phyloP scores from a whole-genome alignment of 2,797 vertebrate genomes.

The Hirundo rustica region DNA sequence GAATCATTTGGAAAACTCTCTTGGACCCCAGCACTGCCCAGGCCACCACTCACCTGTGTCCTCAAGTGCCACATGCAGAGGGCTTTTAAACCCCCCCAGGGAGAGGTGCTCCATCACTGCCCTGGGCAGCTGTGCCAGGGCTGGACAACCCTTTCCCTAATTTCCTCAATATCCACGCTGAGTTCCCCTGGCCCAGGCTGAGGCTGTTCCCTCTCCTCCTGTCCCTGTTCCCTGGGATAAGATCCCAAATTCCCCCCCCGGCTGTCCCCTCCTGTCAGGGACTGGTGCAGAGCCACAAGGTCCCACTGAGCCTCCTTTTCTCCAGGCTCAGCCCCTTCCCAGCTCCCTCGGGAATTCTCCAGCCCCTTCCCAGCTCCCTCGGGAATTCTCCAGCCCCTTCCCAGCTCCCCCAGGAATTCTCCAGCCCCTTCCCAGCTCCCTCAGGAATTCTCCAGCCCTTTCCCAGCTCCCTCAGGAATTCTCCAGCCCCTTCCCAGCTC shows the following conservation, averaged over 20 bases:
- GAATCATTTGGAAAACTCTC: background rate
- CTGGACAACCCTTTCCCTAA: background rate
- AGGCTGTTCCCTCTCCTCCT: background rate
- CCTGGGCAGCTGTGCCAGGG: background rate
- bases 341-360: background rate
- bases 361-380: background rate
- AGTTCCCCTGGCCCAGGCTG: background rate
- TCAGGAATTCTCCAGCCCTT: background rate
- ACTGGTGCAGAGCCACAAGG: background rate
- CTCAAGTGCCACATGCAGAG: background rate
- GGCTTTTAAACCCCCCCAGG: background rate
- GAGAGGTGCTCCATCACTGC: background rate
- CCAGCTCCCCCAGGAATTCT: background rate
- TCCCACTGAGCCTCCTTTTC: background rate
- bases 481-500: background rate
- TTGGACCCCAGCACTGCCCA: background rate
- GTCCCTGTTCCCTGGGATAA: background rate
- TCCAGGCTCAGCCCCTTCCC: background rate
- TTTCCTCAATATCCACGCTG: background rate
- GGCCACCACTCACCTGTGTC: background rate
- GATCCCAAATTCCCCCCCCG: background rate
- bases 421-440: background rate
- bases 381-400: background rate
- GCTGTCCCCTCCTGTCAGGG: background rate
- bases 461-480: background rate